Percentiles rank a stretch among this genome's conserved stretches.
phyloP scores from a whole-genome alignment of 2,113 vertebrate genomes.

The Boleophthalmus pectinirostris region DNA sequence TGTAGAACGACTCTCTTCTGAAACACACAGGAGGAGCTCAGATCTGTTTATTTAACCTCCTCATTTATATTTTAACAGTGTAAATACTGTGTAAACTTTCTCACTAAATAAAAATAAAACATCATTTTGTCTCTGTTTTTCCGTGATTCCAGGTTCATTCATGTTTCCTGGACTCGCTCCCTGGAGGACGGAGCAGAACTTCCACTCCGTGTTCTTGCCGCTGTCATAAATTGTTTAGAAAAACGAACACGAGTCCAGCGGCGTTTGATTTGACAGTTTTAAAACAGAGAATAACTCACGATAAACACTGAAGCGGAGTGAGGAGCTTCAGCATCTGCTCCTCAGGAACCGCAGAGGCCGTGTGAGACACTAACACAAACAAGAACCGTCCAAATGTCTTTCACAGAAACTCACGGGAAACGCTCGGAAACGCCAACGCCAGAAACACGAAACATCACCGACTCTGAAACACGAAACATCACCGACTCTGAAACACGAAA shows the following conservation, averaged over 20 bases:
- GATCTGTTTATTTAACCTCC: too few species aligned
- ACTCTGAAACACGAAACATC: too few species aligned
- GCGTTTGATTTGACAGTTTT: background rate
- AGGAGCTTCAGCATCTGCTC: conserved; percentile 65
- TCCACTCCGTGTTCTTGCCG: background rate
- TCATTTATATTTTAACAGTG: too few species aligned
- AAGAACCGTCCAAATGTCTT: conserved; percentile 72
- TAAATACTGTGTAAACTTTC: too few species aligned
- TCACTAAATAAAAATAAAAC: too few species aligned
- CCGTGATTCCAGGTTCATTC: background rate
- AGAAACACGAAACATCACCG: too few species aligned
- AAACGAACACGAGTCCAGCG: background rate
- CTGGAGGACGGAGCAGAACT: background rate
- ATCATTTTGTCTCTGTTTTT: background rate
- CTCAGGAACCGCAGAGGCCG: conserved; percentile 62
- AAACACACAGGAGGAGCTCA: too few species aligned
- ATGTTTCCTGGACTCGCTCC: background rate
- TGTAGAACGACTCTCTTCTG: too few species aligned
- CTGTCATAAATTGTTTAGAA: background rate
- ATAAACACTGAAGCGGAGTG: conserved; percentile 37
- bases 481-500: too few species aligned
- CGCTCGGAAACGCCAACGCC: too few species aligned
- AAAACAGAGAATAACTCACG: conserved; percentile 34
- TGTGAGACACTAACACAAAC: conserved; percentile 76
- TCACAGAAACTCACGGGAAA: too few species aligned